phyloP scores from a whole-genome alignment of 2,888 invertebrate genomes.

The Drosophila demipolita region DNA sequence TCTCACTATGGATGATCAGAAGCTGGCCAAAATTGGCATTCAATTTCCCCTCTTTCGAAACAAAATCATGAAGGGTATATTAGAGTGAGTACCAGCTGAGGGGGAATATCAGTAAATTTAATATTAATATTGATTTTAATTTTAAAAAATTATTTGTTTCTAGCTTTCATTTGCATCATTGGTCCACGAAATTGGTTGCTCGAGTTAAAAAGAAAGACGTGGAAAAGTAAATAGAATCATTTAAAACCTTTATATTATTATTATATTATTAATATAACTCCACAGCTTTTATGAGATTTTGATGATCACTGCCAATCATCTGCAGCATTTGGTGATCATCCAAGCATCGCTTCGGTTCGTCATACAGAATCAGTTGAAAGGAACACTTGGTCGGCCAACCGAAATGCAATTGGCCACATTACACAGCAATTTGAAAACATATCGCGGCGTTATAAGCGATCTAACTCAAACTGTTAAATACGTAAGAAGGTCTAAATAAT shows the following conservation, averaged over 20 bases:
- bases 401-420: constrained; percentile 55
- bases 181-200: constrained; percentile 81
- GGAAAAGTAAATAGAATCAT: constrained; percentile 55
- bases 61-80: constrained; percentile 81
- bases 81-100: constrained; percentile 73
- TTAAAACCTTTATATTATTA: not conserved
- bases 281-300: constrained; percentile 84
- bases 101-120: not conserved
- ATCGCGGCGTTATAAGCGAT: constrained; percentile 72
- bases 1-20: constrained; percentile 78
- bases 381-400: constrained; percentile 67
- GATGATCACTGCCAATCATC: constrained; percentile 83
- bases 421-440: constrained; percentile 66
- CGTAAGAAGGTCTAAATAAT: constrained; percentile 60
- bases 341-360: constrained; percentile 80
- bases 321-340: constrained; percentile 82
- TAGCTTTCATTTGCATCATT: constrained; percentile 84
- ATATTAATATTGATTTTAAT: not conserved
- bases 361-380: constrained; percentile 51
- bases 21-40: constrained; percentile 78
- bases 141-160: not conserved
- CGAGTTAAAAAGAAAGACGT: constrained; percentile 63
- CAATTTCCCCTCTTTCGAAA: constrained; percentile 79
- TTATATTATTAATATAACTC: not conserved
- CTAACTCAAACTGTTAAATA: constrained; percentile 81